Conservation (phyloP, 1,140 invertebrate genomes). For the Micrasema minimum region DNA sequence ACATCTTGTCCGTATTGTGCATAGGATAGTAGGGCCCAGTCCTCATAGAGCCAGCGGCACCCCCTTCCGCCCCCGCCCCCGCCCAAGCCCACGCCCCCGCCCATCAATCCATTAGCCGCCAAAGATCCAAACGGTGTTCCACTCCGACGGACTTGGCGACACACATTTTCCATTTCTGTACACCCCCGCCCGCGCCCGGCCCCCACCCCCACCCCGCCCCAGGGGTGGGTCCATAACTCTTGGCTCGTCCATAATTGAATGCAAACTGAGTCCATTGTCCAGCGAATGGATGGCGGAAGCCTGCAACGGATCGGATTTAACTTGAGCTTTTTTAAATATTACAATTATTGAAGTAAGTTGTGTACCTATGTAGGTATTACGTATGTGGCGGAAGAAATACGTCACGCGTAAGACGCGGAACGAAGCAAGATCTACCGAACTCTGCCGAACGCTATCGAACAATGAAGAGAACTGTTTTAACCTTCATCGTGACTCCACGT, state of each 20-base stretch:
- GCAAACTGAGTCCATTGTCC: slow-evolving; percentile 55
- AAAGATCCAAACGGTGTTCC: slow-evolving; percentile 54
- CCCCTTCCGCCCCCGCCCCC: slow-evolving; percentile 10
- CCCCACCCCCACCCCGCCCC: slow-evolving; percentile 1
- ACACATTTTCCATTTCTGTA: slow-evolving; percentile 54
- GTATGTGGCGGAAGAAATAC: too few species aligned
- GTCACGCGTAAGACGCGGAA: too few species aligned
- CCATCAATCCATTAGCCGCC: slow-evolving; percentile 55
- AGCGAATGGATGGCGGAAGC: slow-evolving; percentile 37
- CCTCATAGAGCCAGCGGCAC: slow-evolving; percentile 10
- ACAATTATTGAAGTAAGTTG: too few species aligned
- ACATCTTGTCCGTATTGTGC: neutral
- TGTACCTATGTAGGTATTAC: too few species aligned
- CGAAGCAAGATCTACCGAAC: too few species aligned
- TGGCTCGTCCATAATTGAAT: slow-evolving; percentile 55
- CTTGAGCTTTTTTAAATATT: too few species aligned
- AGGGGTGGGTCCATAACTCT: slow-evolving; percentile 49
- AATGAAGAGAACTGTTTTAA: too few species aligned
- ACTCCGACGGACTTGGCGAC: slow-evolving; percentile 53
- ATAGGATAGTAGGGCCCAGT: neutral
- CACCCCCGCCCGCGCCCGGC: slow-evolving; percentile 6
- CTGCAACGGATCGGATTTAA: slow-evolving; percentile 33
- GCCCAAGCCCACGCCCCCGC: slow-evolving; percentile 11
- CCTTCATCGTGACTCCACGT: too few species aligned
- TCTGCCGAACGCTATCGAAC: too few species aligned